These are phyloP conservation scores for Ecdyonurus torrentis DNA, from an alignment of 2,888 invertebrate genomes.

Conservation along the genomic window DNA sequence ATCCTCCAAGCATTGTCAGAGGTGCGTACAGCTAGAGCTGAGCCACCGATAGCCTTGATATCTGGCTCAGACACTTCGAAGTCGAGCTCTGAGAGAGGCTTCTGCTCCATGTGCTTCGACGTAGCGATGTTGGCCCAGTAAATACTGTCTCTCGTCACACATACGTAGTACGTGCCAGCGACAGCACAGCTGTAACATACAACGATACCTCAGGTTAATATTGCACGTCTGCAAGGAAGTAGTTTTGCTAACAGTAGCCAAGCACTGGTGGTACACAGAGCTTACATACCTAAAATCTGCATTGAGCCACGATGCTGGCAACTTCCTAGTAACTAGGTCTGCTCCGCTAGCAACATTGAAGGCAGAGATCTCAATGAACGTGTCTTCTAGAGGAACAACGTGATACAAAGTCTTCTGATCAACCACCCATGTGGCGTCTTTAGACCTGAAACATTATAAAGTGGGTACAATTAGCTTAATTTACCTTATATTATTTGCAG, in stretches of 20 bases:
- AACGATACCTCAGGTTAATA: too few species aligned
- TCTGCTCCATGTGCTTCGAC: background rate
- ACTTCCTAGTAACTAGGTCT: constrained; percentile 32
- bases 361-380: constrained; percentile 45
- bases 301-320: constrained; percentile 40
- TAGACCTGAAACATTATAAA: constrained; percentile 18
- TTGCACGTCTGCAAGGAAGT: too few species aligned
- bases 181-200: background rate
- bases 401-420: constrained; percentile 32
- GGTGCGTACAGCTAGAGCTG: background rate
- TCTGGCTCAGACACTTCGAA: background rate
- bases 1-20: background rate
- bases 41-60: background rate
- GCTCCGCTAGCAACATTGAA: constrained; percentile 44
- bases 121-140: background rate
- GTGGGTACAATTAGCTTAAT: constrained; percentile 8
- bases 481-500: background rate
- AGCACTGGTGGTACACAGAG: too few species aligned
- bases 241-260: too few species aligned
- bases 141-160: background rate
- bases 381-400: constrained; percentile 38
- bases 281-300: background rate
- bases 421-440: constrained; percentile 25
- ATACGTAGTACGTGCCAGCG: background rate
- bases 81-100: background rate